Evolutionary conservation across 2,113 vertebrate species (phyloP).

Genomic region (Oceanodroma tethys): DNA sequence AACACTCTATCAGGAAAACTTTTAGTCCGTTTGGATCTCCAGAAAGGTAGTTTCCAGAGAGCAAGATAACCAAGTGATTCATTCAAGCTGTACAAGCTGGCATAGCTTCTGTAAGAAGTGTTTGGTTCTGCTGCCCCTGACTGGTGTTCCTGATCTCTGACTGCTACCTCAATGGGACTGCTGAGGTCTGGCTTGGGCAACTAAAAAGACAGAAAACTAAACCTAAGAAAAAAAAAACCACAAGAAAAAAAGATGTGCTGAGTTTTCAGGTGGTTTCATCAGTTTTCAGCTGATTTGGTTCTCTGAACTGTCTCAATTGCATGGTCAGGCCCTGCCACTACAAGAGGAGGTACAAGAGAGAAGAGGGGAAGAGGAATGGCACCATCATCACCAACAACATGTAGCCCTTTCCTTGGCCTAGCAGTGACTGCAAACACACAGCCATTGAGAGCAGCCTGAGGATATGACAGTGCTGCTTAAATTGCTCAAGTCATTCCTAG

Average conservation of each 20-base stretch:
- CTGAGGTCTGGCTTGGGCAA: background rate
- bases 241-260: too few relatives aligned
- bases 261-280: background rate
- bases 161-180: background rate
- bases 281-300: background rate
- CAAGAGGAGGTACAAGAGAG: background rate
- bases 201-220: background rate
- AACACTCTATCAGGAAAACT: background rate
- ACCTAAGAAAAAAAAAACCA: background rate
- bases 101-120: background rate
- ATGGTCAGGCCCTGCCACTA: background rate
- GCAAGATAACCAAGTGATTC: background rate
- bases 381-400: background rate
- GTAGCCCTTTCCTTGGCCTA: background rate
- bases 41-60: background rate
- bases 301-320: background rate
- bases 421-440: background rate
- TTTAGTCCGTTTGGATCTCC: background rate
- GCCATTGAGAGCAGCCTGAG: background rate
- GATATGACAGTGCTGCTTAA: background rate
- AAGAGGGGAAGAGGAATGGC: background rate
- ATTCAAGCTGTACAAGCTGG: background rate
- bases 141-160: rapidly evolving
- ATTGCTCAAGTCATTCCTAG: background rate
- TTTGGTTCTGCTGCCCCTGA: background rate